A percentile compares a stretch with the other conserved stretches of the same genome.
Evolutionary conservation across 1,140 invertebrate genomes (phyloP).

Genomic region (Calycopis cecrops): DNA sequence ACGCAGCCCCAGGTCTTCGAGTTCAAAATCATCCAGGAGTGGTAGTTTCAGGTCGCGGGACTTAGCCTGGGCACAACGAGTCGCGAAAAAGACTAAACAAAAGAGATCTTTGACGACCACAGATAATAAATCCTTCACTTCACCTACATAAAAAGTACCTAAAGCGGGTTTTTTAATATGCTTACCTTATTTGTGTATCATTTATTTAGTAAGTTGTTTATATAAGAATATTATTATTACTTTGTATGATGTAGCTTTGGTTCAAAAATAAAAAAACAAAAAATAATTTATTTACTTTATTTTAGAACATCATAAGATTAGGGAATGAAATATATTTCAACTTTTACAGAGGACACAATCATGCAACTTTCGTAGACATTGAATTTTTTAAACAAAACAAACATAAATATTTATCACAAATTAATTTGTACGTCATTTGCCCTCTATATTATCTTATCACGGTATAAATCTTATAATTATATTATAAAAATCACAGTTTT

Average conservation of each 20-base stretch:
- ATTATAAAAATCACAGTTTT: constrained; percentile 1
- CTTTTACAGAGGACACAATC: neutral
- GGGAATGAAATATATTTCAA: constrained; percentile 2
- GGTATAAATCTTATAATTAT: neutral
- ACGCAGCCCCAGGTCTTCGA: constrained; percentile 32
- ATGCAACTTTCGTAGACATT: neutral
- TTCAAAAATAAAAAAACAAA: neutral
- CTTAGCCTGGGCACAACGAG: constrained; percentile 49
- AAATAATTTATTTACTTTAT: neutral
- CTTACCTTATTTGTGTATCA: no score
- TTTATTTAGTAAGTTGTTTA: no score
- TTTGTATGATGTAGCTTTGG: no score
- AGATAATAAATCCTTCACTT: constrained; percentile 43
- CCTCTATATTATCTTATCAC: constrained; percentile 1
- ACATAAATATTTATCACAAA: constrained; percentile 9
- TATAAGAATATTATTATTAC: constrained; percentile 3
- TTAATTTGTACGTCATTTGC: neutral
- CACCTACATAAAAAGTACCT: no score
- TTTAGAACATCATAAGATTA: constrained; percentile 3
- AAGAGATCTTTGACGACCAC: constrained; percentile 39
- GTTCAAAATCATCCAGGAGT: constrained; percentile 36
- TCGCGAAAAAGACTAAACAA: constrained; percentile 39
- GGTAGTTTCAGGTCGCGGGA: constrained; percentile 38
- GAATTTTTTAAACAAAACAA: neutral
- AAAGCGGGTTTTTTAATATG: no score